Percentiles rank a stretch among this genome's conserved stretches.
phyloP scores from a whole-genome alignment of 2,797 vertebrate genomes.

The Dendrocincla fuliginosa region DNA sequence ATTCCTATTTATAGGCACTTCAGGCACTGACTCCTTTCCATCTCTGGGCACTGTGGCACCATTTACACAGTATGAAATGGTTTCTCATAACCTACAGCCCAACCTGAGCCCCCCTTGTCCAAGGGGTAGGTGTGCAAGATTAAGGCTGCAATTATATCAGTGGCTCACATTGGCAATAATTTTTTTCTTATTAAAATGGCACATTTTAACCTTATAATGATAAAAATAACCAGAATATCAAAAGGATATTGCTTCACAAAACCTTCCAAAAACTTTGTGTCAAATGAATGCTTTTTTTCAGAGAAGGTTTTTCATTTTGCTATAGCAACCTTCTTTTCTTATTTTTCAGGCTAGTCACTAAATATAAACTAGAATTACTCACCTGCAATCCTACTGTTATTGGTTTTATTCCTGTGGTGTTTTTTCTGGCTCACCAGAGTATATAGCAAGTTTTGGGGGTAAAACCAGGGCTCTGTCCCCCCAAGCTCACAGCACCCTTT shows the following conservation, averaged over 20 bases:
- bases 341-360: not conserved
- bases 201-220: not conserved
- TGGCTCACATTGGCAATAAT: not conserved
- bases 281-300: not conserved
- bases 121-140: not conserved
- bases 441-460: not conserved
- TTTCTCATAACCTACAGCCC: not conserved
- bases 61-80: fast-evolving
- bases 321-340: not conserved
- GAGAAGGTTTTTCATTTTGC: not conserved
- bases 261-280: not conserved
- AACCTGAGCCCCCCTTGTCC: not conserved
- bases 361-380: not conserved
- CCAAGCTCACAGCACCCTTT: fast-evolving
- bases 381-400: not conserved
- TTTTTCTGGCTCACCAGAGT: not conserved
- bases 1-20: not conserved
- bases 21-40: not conserved
- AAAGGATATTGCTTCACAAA: not conserved
- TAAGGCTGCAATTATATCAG: not conserved
- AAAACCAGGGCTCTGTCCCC: not conserved
- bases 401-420: not conserved
- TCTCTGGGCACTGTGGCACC: not conserved
- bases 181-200: not conserved
- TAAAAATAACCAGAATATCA: not conserved